Evolutionary conservation across 2,888 invertebrate species (phyloP), one percentile per base, ranked within the genome.

Genomic region (Sesia apiformis): DNA sequence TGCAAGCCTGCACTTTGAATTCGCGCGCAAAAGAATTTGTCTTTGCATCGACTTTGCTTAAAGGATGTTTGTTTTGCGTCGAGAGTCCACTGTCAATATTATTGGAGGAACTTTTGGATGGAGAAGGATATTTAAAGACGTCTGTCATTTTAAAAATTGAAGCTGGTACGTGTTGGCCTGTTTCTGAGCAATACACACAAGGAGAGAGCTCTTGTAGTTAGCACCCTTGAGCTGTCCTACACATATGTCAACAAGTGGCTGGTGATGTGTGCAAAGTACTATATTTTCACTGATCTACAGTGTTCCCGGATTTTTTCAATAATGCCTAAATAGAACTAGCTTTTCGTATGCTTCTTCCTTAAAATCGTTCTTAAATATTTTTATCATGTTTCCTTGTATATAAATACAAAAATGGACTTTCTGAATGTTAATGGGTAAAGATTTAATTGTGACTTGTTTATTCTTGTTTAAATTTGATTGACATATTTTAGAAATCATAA

Each of bases 21-120:
- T 63, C 72, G 66, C 79, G 84, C 81, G 78, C 80, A 78, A 86
- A 87, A 88, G 88, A 88, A 86, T 86, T 86, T 88, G 84, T 86
- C 87, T 87, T 86, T 86, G 79, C 78, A 72, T 72, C 77, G 81
- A 84, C 82, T 85, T 85, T 81, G 76, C 74, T 74, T 69, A 81
- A 76, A 79, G 81, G 77, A 74, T 81, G 84, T 85, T 85, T 86
- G 84, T 81, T 81, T 80, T 78, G 75, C 75, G 74, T 61, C 64
- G 65, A 69, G 73, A 68, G 72, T 75, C 75, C 49, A 42, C 7
- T 38, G 38, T 46, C 52, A 52, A 42, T 42, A 38, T 46, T 40
- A 38, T 46, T 40, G 40, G 52, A 5, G 39, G 4, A 53, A 43
- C 39, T 46, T 39, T 49, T 43, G 38, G 39, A 52, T 39, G 49